phyloP scores from a whole-genome alignment of 2,888 invertebrate species.

The Drosophila rellima region DNA sequence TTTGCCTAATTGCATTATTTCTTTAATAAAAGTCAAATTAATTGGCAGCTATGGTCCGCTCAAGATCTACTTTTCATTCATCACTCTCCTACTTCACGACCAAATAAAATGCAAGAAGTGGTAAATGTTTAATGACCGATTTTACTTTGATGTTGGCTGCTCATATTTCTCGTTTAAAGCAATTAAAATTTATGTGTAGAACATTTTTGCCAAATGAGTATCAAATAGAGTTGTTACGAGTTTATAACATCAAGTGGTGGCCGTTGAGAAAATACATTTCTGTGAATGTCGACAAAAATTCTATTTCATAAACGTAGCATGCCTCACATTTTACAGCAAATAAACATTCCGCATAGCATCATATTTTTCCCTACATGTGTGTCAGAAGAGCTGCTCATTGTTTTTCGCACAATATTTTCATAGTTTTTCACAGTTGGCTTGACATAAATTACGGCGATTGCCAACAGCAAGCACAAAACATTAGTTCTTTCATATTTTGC shows the following conservation, averaged over 20 bases:
- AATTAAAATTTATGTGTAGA: conserved; percentile 57
- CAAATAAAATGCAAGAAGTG: conserved; percentile 29
- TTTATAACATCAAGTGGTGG: conserved; percentile 23
- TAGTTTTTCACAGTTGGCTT: conserved; percentile 61
- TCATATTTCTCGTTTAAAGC: conserved; percentile 27
- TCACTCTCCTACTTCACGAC: neutral
- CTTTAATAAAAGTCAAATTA: conserved; percentile 75
- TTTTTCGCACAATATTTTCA: conserved; percentile 61
- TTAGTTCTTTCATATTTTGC: conserved; percentile 58
- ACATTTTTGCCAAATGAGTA: conserved; percentile 30
- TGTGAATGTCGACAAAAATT: conserved; percentile 35
- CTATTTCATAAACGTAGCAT: conserved; percentile 61
- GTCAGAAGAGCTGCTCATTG: conserved; percentile 48
- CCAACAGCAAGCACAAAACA: conserved; percentile 37
- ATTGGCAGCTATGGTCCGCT: conserved; percentile 43
- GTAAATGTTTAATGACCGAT: conserved; percentile 66
- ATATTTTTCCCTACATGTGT: conserved; percentile 35
- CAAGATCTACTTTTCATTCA: conserved; percentile 21
- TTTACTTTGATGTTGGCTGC: conserved; percentile 61
- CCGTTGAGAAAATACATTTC: conserved; percentile 38
- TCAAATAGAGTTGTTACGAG: conserved; percentile 57
- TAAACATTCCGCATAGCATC: conserved; percentile 73
- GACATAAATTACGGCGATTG: conserved; percentile 71
- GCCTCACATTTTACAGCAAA: conserved; percentile 69
- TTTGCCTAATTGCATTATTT: conserved; percentile 72